phyloP scores from a whole-genome alignment of 2,888 invertebrate genomes.

The Aphidius colemani region DNA sequence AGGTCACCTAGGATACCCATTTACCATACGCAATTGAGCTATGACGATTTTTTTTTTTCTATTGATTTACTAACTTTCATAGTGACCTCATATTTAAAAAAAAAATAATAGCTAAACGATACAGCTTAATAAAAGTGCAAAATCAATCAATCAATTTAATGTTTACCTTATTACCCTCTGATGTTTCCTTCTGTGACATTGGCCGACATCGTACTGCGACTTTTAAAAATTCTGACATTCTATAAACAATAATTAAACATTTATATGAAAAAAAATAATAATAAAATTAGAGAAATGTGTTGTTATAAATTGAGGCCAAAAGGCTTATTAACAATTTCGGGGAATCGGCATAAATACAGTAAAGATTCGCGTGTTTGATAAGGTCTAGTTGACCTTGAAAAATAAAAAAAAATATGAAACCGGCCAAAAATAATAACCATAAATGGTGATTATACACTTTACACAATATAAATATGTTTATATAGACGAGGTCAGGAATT shows the following conservation, averaged over 20 bases:
- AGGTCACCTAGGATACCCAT: slow-evolving; percentile 46
- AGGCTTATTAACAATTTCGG: background rate
- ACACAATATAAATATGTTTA: too few species aligned
- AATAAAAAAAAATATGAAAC: too few species aligned
- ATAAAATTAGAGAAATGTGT: background rate
- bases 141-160: background rate
- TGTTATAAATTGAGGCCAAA: background rate
- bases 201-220: slow-evolving; percentile 87
- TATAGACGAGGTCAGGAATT: too few species aligned
- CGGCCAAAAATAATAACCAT: too few species aligned
- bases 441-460: too few species aligned
- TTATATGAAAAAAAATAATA: slow-evolving; percentile 7
- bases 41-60: slow-evolving; percentile 38
- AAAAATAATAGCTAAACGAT: too few species aligned
- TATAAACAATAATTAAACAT: slow-evolving; percentile 34
- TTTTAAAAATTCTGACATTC: slow-evolving; percentile 72
- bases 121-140: slow-evolving; percentile 3
- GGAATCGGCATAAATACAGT: background rate
- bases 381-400: slow-evolving; percentile 32
- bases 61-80: background rate
- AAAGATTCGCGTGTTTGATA: slow-evolving; percentile 15
- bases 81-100: background rate
- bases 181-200: slow-evolving; percentile 75
- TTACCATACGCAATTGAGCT: slow-evolving; percentile 43
- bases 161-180: slow-evolving; percentile 54